A percentile compares a stretch with the other conserved stretches of the same genome.
Evolutionary conservation across 1,140 invertebrate species (phyloP).

Genomic region (Uloborus diversus): DNA sequence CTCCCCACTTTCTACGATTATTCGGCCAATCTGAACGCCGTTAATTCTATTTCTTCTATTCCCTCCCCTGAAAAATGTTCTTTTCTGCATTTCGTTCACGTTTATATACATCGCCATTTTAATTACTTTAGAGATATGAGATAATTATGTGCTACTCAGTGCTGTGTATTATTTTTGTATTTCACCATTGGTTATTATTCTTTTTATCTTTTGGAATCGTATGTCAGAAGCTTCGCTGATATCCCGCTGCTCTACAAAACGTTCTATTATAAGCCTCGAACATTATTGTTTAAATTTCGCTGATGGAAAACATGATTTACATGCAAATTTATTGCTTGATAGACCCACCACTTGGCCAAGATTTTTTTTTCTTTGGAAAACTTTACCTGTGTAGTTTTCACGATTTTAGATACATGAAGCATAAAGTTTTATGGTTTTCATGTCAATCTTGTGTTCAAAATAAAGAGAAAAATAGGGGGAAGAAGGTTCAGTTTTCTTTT

Average conservation of each 20-base stretch:
- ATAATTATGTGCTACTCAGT: constrained; percentile 50
- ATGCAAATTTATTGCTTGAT: no score
- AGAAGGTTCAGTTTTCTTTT: no score
- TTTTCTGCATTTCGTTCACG: constrained; percentile 48
- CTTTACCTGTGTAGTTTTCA: no score
- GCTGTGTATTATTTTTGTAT: constrained; percentile 34
- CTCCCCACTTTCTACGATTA: neutral
- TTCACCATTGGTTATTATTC: neutral
- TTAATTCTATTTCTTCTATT: neutral
- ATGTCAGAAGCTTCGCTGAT: neutral
- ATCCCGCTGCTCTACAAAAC: neutral
- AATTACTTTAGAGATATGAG: constrained; percentile 38
- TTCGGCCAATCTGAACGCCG: constrained; percentile 1
- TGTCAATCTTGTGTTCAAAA: no score
- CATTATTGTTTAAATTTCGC: no score
- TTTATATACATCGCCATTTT: constrained; percentile 43
- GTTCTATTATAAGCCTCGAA: neutral
- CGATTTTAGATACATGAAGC: no score
- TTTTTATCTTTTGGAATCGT: neutral
- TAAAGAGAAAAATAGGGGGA: no score
- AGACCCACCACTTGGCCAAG: no score
- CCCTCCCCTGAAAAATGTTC: neutral
- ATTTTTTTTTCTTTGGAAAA: no score
- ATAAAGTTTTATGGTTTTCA: no score
- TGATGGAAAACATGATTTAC: no score